phyloP scores from a whole-genome alignment of 2,888 invertebrate species.

The Chironomus riparius region DNA sequence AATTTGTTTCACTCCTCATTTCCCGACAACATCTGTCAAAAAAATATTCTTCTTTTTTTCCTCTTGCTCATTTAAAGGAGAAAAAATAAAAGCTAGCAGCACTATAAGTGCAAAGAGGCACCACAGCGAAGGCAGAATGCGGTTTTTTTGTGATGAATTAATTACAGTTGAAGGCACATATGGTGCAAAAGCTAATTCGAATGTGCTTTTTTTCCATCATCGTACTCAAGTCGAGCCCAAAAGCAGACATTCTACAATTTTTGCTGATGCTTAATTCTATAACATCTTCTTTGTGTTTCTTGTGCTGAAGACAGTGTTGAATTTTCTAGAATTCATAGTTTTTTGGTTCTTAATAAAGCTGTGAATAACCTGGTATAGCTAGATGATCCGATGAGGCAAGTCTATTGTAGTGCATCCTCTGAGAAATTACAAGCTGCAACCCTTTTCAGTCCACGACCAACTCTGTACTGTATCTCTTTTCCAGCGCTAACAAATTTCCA shows the following conservation, averaged over 20 bases:
- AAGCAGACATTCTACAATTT: not conserved
- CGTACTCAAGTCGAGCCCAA: no score
- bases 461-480: no score
- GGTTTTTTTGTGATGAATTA: constrained; percentile 21
- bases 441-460: no score
- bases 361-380: no score
- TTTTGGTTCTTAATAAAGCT: no score
- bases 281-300: no score
- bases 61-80: not conserved
- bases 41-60: not conserved
- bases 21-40: constrained; percentile 7
- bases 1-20: not conserved
- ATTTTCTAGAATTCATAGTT: no score
- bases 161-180: constrained; percentile 15
- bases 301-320: no score
- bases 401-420: no score
- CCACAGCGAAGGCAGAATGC: not conserved
- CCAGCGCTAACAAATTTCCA: no score
- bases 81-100: not conserved
- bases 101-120: not conserved
- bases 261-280: not conserved
- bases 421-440: no score
- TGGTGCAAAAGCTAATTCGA: constrained; percentile 12
- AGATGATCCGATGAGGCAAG: no score
- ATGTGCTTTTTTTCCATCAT: not conserved